phyloP scores from a whole-genome alignment of 1,140 invertebrate genomes.

The Gonatopus flavifemur region DNA sequence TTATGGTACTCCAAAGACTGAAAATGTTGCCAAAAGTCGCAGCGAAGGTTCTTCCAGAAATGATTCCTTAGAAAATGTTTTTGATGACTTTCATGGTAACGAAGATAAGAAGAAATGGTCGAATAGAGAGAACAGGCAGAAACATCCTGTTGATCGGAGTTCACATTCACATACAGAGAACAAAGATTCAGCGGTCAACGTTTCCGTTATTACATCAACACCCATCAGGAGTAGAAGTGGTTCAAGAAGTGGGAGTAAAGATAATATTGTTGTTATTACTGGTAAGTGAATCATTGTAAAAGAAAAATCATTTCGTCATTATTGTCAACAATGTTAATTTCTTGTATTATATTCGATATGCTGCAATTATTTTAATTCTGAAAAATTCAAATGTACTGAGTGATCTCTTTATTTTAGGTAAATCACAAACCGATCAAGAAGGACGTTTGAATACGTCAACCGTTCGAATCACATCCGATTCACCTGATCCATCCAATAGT shows the following conservation, averaged over 20 bases:
- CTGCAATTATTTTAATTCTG: too few species aligned
- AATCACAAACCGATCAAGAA: constrained; percentile 36
- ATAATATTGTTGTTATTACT: constrained; percentile 54
- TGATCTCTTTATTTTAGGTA: constrained; percentile 23
- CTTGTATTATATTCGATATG: too few species aligned
- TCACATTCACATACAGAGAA: too few species aligned
- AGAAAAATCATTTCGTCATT: too few species aligned
- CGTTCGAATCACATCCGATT: constrained; percentile 62
- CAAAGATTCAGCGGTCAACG: constrained; percentile 39
- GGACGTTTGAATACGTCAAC: constrained; percentile 59
- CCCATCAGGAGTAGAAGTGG: constrained; percentile 46
- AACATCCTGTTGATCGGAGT: constrained; percentile 32
- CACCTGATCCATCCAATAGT: constrained; percentile 67
- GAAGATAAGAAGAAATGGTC: constrained; percentile 12
- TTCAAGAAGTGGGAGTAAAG: constrained; percentile 39
- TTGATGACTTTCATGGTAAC: constrained; percentile 26
- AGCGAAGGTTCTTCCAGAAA: constrained; percentile 49
- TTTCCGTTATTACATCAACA: constrained; percentile 54
- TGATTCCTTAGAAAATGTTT: constrained; percentile 48
- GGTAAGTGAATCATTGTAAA: too few species aligned
- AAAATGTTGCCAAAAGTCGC: constrained; percentile 34
- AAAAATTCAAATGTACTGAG: neutral
- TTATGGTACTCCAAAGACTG: constrained; percentile 28
- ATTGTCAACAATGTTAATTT: too few species aligned
- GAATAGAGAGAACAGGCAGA: constrained; percentile 10